phyloP scores from a whole-genome alignment of 2,113 vertebrate species.

The Ceratotherium simum region DNA sequence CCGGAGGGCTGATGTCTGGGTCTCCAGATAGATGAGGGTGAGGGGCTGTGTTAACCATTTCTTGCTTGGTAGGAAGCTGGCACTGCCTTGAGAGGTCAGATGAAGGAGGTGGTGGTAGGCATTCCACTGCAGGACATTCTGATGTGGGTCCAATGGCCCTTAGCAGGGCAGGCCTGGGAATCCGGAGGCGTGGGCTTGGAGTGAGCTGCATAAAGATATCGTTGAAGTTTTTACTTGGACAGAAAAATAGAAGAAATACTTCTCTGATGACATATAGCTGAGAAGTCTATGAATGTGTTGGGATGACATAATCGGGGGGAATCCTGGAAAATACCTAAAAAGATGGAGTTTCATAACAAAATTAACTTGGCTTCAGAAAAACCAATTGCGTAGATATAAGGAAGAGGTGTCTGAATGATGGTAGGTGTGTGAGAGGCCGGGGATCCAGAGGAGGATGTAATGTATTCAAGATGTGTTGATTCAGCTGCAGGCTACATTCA shows the following conservation, averaged over 20 bases:
- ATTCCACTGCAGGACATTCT: rapidly evolving
- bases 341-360: not conserved
- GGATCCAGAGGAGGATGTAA: rapidly evolving
- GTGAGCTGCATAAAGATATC: rapidly evolving
- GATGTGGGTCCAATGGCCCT: not conserved
- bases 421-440: rapidly evolving
- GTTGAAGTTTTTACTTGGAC: not conserved
- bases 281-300: rapidly evolving
- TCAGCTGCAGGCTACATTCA: rapidly evolving
- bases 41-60: not conserved
- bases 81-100: rapidly evolving
- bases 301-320: too few species aligned
- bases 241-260: not conserved
- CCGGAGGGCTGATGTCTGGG: rapidly evolving
- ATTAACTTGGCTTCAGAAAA: not conserved
- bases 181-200: not conserved
- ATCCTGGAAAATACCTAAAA: not conserved
- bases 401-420: not conserved
- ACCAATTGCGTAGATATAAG: rapidly evolving
- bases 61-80: not conserved
- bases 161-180: not conserved
- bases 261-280: not conserved
- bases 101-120: rapidly evolving
- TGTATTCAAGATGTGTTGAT: rapidly evolving
- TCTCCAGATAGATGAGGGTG: not conserved